Evolutionary conservation across 2,888 invertebrate species (phyloP).

Genomic region (Tinea semifulvella): DNA sequence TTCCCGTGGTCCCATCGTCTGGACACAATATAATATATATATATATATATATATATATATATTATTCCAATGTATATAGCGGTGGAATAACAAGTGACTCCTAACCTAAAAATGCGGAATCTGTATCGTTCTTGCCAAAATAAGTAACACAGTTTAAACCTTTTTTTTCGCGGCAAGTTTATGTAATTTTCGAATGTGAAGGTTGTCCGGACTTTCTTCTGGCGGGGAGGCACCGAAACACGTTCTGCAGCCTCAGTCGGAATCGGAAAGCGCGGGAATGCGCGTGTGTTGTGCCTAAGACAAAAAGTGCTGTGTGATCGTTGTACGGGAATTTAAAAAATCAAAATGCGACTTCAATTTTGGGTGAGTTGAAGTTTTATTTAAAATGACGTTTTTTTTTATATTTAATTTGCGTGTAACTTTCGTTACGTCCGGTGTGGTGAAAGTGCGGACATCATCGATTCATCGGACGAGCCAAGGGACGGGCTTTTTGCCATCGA

Average conservation of each 20-base stretch:
- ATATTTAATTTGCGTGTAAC: not conserved
- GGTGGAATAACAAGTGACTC: too few relatives aligned
- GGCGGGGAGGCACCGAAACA: constrained; percentile 40
- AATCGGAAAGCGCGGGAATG: constrained; percentile 46
- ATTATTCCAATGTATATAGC: too few relatives aligned
- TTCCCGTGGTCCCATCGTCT: too few relatives aligned
- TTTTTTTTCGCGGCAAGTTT: constrained; percentile 13
- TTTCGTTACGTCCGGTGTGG: constrained; percentile 6
- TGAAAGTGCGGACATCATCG: constrained; percentile 12
- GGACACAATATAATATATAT: too few relatives aligned
- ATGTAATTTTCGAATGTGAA: constrained; percentile 38
- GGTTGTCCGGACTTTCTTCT: constrained; percentile 48
- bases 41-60: too few relatives aligned
- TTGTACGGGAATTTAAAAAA: constrained; percentile 34
- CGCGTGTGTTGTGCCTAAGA: constrained; percentile 51
- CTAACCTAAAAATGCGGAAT: too few relatives aligned
- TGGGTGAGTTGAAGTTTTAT: constrained; percentile 39
- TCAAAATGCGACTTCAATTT: constrained; percentile 57
- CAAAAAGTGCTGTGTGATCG: constrained; percentile 37
- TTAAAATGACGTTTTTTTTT: not conserved
- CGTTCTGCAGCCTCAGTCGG: constrained; percentile 37
- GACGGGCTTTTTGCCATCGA: not conserved
- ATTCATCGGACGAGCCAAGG: constrained; percentile 7
- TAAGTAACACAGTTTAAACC: too few relatives aligned
- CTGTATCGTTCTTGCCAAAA: too few relatives aligned